Conservation (phyloP, 1,140 invertebrate genomes). For the Oreohelix idahoensis region DNA sequence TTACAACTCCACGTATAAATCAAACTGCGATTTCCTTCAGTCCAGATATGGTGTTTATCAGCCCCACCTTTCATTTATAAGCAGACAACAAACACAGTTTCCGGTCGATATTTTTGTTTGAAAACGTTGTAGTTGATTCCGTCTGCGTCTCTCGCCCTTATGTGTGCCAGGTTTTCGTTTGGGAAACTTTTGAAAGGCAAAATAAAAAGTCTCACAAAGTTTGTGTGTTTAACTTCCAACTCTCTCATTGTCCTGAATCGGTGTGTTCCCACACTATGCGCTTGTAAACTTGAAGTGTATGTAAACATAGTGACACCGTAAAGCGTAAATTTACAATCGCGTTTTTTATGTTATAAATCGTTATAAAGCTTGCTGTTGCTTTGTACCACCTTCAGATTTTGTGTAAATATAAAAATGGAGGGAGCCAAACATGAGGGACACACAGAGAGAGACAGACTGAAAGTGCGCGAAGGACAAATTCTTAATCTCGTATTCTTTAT, state of each 20-base stretch:
- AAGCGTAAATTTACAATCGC: not conserved
- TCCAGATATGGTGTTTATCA: not conserved
- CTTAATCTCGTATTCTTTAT: too few species aligned
- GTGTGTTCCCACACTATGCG: too few species aligned
- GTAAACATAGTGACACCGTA: too few species aligned
- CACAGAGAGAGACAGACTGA: not conserved
- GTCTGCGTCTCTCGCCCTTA: not conserved
- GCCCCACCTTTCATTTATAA: not conserved
- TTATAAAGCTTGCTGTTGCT: not conserved
- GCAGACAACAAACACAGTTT: not conserved
- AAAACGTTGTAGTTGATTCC: not conserved
- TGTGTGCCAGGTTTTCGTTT: not conserved
- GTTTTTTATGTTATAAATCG: not conserved
- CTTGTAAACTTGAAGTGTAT: too few species aligned
- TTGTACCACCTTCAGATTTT: not conserved
- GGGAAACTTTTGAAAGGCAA: not conserved
- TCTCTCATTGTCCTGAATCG: too few species aligned
- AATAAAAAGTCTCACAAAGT: too few species aligned
- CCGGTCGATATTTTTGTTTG: conserved; percentile 3
- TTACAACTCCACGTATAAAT: too few species aligned
- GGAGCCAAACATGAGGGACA: not conserved
- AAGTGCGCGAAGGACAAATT: not conserved
- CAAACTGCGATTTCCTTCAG: not conserved
- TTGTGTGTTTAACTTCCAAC: too few species aligned
- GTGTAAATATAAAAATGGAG: not conserved